Evolutionary conservation across 1,140 invertebrate genomes (phyloP).

Genomic region (Eciton burchellii): DNA sequence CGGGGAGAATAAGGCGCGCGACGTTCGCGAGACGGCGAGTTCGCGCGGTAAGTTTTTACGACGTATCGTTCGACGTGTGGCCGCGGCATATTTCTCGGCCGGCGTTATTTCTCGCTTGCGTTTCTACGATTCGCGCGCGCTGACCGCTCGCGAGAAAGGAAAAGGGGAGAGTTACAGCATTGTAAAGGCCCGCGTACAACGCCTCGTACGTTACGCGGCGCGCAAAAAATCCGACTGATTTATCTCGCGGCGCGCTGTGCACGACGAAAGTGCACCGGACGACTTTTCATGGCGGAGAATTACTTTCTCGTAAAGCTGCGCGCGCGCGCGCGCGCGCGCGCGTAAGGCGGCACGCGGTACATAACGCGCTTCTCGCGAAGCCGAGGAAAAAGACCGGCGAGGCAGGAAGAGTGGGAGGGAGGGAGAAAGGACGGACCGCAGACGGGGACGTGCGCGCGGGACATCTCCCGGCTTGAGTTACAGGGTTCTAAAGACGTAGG

Average conservation of each 20-base stretch:
- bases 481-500: conserved; percentile 69
- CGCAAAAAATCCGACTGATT: conserved; percentile 58
- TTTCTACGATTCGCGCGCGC: conserved; percentile 26
- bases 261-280: conserved; percentile 35
- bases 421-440: not conserved
- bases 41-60: not conserved
- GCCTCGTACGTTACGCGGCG: conserved; percentile 39
- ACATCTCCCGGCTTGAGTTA: conserved; percentile 70
- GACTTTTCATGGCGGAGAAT: conserved; percentile 60
- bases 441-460: conserved; percentile 22
- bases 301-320: conserved; percentile 61
- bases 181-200: conserved; percentile 44
- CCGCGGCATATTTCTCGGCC: not conserved
- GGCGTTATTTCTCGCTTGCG: conserved; percentile 10
- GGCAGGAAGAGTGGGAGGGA: no score
- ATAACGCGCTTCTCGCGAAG: conserved; percentile 42
- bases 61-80: not conserved
- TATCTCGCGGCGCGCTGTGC: conserved; percentile 43
- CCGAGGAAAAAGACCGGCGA: conserved; percentile 3
- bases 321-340: conserved; percentile 25
- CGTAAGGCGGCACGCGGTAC: conserved; percentile 33
- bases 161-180: conserved; percentile 46
- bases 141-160: conserved; percentile 12
- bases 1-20: not conserved
- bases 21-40: not conserved